Evolutionary conservation across 2,888 invertebrate genomes (phyloP), one percentile per base, ranked within the genome.

Genomic region (Myopa tessellatipennis): DNA sequence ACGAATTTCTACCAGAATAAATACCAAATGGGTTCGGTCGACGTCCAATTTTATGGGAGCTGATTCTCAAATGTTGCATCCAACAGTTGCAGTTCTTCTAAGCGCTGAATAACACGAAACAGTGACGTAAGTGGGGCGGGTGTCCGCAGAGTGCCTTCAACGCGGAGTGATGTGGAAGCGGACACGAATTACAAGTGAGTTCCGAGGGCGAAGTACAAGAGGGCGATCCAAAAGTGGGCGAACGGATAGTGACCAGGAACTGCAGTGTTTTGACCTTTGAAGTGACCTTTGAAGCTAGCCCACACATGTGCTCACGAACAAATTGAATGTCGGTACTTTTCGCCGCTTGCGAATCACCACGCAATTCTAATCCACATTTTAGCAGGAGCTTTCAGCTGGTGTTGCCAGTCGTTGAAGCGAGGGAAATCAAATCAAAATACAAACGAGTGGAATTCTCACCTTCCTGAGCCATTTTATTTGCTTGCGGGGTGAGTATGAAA

Each of bases 341-440:
- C 45, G 70, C 52, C 52, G 70, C 26, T 12, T 70, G 18, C 18
- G 34, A 52, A 34, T 4, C 26, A 70, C 55, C 70, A 36, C 70
- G 70, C 52, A 52, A 70, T 70, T 55, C 52, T 55, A 52, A 70
- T 70, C 34, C 34, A 34, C 70, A 55, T 70, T 69, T 69, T 69
- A 61, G 52, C 14, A 14, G 16, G 4, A 10, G 52, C 70, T 70
- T 70, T 70, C 70, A 69, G 50, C 18, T 50, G 14, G 40, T 67
- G 38, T 18, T 67, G 38, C 45, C 16, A n/a, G 50, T 52, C 58
- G 58, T 18, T 55, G 38, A 40, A 72, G 52, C 36, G n/a, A 58
- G 26, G 16, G 12, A 38, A 72, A 34, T n/a, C n/a, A 58, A 72
- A 72, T 60, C 58, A 38, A 72, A 72, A 55, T 10, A 45, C 45